These are phyloP conservation scores for Phoenicopterus ruber DNA, from an alignment of 2,113 vertebrate species.

Conservation along the genomic window DNA sequence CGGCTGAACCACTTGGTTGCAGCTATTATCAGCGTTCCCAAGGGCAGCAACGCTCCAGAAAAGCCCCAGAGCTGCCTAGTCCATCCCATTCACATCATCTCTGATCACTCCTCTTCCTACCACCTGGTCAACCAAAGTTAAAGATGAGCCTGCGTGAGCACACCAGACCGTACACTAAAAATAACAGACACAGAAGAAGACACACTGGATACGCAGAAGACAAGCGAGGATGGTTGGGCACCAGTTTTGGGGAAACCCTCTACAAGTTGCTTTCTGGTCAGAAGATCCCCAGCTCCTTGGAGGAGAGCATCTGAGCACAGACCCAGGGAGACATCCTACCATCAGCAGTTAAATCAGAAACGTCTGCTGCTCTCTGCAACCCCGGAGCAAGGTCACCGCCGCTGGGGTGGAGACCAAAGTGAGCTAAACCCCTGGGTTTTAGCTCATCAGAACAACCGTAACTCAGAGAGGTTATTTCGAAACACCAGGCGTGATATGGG, in stretches of 20 bases:
- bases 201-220: background rate
- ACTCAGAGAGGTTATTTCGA: background rate
- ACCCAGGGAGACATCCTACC: background rate
- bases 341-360: background rate
- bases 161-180: fast-evolving
- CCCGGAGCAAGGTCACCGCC: background rate
- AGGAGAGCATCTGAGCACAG: background rate
- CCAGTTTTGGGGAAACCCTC: background rate
- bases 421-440: background rate
- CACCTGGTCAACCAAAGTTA: background rate
- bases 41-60: background rate
- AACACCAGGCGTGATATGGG: background rate
- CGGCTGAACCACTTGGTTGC: background rate
- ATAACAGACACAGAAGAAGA: background rate
- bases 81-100: background rate
- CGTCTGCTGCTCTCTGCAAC: background rate
- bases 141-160: background rate
- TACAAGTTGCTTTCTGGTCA: background rate
- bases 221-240: fast-evolving
- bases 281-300: background rate
- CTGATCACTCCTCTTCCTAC: background rate
- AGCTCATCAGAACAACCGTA: background rate
- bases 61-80: background rate
- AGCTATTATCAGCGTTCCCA: background rate
- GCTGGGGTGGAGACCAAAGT: background rate